Evolutionary conservation across 2,113 vertebrate genomes (phyloP).

Genomic region (Scolopax mira): DNA sequence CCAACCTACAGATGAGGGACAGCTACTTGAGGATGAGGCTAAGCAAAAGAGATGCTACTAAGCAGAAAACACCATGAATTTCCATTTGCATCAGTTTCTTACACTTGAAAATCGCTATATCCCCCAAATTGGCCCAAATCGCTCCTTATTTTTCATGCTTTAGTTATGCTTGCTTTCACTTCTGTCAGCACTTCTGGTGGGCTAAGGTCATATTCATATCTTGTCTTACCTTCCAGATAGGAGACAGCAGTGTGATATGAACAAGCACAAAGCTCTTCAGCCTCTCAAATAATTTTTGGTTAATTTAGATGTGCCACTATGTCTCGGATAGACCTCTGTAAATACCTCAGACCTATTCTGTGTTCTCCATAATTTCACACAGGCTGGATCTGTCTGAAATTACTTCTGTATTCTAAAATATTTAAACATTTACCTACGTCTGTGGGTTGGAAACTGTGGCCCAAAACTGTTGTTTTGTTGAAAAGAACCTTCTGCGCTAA

Average conservation of each 20-base stretch:
- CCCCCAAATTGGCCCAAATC: not conserved
- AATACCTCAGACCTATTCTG: not conserved
- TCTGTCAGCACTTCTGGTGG: not conserved
- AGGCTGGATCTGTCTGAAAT: not conserved
- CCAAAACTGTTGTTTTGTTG: not conserved
- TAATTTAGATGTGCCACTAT: not conserved
- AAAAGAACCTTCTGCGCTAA: not conserved
- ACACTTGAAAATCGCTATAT: not conserved
- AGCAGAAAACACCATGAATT: not conserved
- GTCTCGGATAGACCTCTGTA: not conserved
- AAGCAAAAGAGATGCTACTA: not conserved
- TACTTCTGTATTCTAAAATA: not conserved
- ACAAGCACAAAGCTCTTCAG: not conserved
- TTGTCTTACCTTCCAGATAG: not conserved
- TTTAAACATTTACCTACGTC: not conserved
- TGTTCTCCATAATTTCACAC: not conserved
- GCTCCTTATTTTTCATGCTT: not conserved
- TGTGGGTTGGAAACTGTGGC: not conserved
- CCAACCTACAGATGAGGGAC: not conserved
- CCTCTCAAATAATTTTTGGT: not conserved
- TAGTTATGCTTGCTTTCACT: not conserved
- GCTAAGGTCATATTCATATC: not conserved
- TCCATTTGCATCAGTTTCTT: not conserved
- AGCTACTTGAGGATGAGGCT: not conserved
- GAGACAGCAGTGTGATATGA: not conserved